Percentiles rank a stretch among this genome's conserved stretches.
phyloP scores from a whole-genome alignment of 2,113 vertebrate species.

The Heptranchias perlo region DNA sequence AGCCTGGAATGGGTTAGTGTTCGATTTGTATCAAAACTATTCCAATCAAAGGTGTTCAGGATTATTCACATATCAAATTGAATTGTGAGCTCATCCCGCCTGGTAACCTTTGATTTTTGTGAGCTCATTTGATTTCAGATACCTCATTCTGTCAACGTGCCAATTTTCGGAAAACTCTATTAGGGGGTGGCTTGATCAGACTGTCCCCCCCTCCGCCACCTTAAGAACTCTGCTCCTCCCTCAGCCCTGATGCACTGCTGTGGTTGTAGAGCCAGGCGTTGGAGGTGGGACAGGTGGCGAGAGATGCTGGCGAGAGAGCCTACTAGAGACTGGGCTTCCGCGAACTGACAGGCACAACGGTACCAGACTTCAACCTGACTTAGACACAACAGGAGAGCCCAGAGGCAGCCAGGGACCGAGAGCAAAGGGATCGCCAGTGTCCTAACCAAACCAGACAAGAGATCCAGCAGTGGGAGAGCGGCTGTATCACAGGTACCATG shows the following conservation, averaged over 20 bases:
- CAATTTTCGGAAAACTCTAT: background rate
- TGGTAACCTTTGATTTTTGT: background rate
- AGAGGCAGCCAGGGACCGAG: background rate
- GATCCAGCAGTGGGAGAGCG: background rate
- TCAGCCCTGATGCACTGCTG: background rate
- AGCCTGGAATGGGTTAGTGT: background rate
- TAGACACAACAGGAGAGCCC: background rate
- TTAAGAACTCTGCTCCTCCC: background rate
- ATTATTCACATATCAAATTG: background rate
- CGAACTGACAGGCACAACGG: background rate
- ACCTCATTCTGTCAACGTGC: background rate
- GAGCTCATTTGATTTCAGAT: background rate
- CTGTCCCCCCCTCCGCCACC: background rate
- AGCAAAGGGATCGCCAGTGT: background rate
- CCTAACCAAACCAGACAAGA: background rate
- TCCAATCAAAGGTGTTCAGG: background rate
- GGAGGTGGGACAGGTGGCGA: background rate
- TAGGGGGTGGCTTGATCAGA: background rate
- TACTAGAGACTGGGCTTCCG: background rate
- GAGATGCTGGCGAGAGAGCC: background rate
- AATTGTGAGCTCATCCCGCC: background rate
- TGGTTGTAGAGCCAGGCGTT: background rate
- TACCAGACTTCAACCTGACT: background rate
- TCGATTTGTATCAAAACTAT: background rate
- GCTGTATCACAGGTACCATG: background rate